Evolutionary conservation across 1,140 invertebrate species (phyloP).

Genomic region (Lepidurus apus): DNA sequence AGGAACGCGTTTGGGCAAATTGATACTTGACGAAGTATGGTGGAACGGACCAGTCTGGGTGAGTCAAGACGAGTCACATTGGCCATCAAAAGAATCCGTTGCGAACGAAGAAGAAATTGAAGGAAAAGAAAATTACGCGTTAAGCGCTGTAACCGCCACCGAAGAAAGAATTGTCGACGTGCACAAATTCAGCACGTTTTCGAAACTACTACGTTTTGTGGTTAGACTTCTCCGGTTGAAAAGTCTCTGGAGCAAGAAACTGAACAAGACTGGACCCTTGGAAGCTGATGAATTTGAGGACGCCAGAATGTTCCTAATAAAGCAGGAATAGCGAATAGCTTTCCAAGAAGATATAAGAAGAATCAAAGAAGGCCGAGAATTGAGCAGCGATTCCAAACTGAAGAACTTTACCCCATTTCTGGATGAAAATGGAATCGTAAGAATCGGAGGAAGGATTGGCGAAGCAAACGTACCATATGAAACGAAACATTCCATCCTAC

Average conservation of each 20-base stretch:
- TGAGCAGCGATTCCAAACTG: constrained; percentile 29
- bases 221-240: not conserved
- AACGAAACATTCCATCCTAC: constrained; percentile 41
- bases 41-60: constrained; percentile 35
- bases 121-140: not conserved
- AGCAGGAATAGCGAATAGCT: not conserved
- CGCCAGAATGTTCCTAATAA: not conserved
- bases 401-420: constrained; percentile 42
- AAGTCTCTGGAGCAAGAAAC: not conserved
- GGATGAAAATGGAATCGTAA: constrained; percentile 42
- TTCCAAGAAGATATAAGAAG: not conserved
- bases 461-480: constrained; percentile 38
- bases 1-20: constrained; percentile 28
- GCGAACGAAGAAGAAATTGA: not conserved
- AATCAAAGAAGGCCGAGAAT: not conserved
- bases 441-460: constrained; percentile 45
- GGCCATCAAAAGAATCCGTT: not conserved
- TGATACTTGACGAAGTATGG: constrained; percentile 24
- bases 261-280: not conserved
- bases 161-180: constrained; percentile 5
- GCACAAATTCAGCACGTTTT: not conserved
- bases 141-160: not conserved
- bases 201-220: not conserved
- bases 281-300: not conserved
- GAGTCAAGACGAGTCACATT: not conserved